Conservation (phyloP, 2,797 vertebrate genomes). For the Protosalanx chinensis region DNA sequence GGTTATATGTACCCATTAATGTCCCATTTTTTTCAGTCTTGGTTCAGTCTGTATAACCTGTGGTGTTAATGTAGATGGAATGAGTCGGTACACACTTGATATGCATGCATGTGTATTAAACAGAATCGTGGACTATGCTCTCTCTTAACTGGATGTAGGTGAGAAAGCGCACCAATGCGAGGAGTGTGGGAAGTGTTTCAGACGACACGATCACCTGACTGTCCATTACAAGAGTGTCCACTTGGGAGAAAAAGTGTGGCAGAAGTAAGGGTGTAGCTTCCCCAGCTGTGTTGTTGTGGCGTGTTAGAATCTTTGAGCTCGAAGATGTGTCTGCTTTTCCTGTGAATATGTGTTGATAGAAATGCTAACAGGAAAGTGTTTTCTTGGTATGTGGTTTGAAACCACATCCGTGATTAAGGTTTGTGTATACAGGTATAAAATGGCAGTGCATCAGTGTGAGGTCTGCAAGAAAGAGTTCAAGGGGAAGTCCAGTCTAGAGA, state of each 20-base stretch:
- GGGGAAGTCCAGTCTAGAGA: conserved; percentile 97
- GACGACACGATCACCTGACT: conserved; percentile 92
- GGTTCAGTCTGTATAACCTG: not conserved
- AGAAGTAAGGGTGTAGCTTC: conserved; percentile 79
- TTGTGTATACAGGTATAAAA: conserved; percentile 83
- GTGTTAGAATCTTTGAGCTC: not conserved
- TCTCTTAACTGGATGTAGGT: conserved; percentile 65
- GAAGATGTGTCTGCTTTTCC: not conserved
- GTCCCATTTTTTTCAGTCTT: not conserved
- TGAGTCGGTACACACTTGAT: too few species aligned
- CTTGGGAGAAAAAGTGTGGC: conserved; percentile 96
- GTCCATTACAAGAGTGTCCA: conserved; percentile 97
- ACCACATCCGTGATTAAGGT: not conserved
- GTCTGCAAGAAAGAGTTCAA: conserved; percentile 99
- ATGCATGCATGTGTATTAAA: too few species aligned
- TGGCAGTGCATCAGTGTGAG: conserved; percentile 95
- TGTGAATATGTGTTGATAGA: not conserved
- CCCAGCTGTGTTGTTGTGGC: too few species aligned
- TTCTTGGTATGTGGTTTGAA: not conserved
- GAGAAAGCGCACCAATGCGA: conserved; percentile 98
- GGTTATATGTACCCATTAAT: conserved; percentile 66
- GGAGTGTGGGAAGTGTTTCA: conserved; percentile 97
- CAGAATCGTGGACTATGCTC: not conserved
- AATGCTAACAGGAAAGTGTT: not conserved
- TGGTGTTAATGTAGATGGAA: not conserved